Evolutionary conservation across 1,140 invertebrate species (phyloP).

Genomic region (Caerostris darwini): DNA sequence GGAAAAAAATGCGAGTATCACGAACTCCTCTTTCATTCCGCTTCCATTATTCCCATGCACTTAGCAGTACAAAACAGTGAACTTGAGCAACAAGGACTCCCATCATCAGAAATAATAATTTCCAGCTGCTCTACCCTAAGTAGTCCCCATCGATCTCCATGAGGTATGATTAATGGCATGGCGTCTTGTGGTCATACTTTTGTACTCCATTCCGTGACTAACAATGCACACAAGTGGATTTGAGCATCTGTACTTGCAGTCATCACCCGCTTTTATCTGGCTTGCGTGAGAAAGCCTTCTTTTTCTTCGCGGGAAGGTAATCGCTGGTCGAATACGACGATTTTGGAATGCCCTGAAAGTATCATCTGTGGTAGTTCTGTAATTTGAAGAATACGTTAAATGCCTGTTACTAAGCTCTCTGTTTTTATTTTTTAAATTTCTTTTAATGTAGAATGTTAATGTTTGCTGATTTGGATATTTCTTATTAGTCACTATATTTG

Average conservation of each 20-base stretch:
- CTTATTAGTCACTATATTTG: too few relatives aligned
- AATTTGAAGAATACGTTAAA: too few relatives aligned
- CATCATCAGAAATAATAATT: constrained; percentile 18
- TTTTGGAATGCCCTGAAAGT: neutral
- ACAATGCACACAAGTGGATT: neutral
- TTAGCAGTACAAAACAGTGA: too few relatives aligned
- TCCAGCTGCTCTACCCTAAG: constrained; percentile 7
- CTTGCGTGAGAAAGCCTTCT: neutral
- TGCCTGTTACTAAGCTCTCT: too few relatives aligned
- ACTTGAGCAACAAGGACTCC: too few relatives aligned
- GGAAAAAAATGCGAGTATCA: too few relatives aligned
- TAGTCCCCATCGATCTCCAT: constrained; percentile 10
- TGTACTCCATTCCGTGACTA: constrained; percentile 15
- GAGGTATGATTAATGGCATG: neutral
- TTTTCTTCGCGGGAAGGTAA: constrained; percentile 3
- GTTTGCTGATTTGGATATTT: too few relatives aligned
- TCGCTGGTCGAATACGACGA: neutral
- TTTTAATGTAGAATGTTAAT: too few relatives aligned
- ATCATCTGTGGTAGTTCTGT: too few relatives aligned
- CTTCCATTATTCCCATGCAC: too few relatives aligned
- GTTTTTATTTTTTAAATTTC: too few relatives aligned
- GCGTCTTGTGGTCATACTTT: neutral
- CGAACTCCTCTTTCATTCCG: too few relatives aligned
- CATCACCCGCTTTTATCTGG: neutral
- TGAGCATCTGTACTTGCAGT: neutral